A percentile compares a stretch with the other conserved stretches of the same genome.
Evolutionary conservation across 2,797 vertebrate species (phyloP).

Genomic region (Mormyrus hasselquistii): DNA sequence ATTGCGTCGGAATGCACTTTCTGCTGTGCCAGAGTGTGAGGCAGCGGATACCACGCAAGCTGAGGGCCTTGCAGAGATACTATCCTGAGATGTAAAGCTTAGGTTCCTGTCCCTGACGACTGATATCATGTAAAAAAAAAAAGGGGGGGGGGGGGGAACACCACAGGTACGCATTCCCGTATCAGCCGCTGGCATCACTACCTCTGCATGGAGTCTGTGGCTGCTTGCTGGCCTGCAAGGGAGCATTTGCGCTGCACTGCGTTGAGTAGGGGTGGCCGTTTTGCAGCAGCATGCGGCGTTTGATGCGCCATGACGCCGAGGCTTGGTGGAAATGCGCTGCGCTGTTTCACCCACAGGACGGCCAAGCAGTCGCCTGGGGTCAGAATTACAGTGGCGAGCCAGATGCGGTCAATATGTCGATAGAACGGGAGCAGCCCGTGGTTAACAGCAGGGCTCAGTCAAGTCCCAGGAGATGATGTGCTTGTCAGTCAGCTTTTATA

Average conservation of each 20-base stretch:
- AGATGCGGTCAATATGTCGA: neutral
- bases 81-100: slow-evolving; percentile 57
- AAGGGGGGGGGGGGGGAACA: neutral
- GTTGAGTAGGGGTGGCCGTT: neutral
- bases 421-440: neutral
- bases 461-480: neutral
- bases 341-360: neutral
- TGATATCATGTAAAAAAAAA: slow-evolving; percentile 32
- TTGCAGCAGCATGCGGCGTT: neutral
- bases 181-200: neutral
- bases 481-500: neutral
- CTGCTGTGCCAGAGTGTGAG: neutral
- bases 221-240: neutral
- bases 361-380: neutral
- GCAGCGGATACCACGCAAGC: neutral
- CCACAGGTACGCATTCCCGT: neutral
- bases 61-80: slow-evolving; percentile 2
- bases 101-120: slow-evolving; percentile 48
- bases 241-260: neutral
- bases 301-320: neutral
- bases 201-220: neutral
- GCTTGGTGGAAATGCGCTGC: neutral
- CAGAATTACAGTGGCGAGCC: neutral
- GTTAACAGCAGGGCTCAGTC: neutral
- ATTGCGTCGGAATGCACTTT: neutral